These are phyloP conservation scores for Zonotrichia leucophrys DNA, from an alignment of 2,113 vertebrate genomes.

Conservation along the genomic window DNA sequence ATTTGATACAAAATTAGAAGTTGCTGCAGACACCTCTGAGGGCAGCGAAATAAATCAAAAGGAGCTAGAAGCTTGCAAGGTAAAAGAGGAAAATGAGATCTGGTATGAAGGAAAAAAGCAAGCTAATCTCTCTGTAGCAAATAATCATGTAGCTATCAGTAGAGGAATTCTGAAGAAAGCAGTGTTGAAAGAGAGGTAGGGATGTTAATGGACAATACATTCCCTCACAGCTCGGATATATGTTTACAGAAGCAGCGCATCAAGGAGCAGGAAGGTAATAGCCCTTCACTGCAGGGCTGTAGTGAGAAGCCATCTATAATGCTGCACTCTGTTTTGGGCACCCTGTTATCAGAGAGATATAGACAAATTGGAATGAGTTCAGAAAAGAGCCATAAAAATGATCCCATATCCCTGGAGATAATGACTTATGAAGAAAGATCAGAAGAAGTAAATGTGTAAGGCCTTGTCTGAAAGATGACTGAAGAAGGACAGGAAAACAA, in stretches of 20 bases:
- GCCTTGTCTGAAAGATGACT: slow-evolving; percentile 51
- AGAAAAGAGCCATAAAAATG: slow-evolving; percentile 64
- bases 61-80: not conserved
- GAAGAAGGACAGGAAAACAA: slow-evolving; percentile 25
- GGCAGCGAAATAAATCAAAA: slow-evolving; percentile 58
- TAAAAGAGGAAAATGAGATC: slow-evolving; percentile 53
- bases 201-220: slow-evolving; percentile 55
- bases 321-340: slow-evolving; percentile 36
- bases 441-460: slow-evolving; percentile 50
- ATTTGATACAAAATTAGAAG: slow-evolving; percentile 59
- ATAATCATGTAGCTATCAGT: slow-evolving; percentile 8
- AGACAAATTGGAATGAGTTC: slow-evolving; percentile 62
- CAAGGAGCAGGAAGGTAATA: slow-evolving; percentile 44
- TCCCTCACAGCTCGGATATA: slow-evolving; percentile 1
- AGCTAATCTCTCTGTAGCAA: slow-evolving; percentile 31
- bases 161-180: slow-evolving; percentile 29
- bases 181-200: slow-evolving; percentile 20
- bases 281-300: slow-evolving; percentile 6
- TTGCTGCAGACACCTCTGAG: slow-evolving; percentile 36
- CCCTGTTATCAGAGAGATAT: slow-evolving; percentile 49
- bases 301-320: slow-evolving; percentile 42
- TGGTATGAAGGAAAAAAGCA: not conserved
- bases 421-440: slow-evolving; percentile 62
- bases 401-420: slow-evolving; percentile 48
- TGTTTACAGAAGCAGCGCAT: slow-evolving; percentile 48